A percentile compares a stretch with the other conserved stretches of the same genome.
Evolutionary conservation across 2,113 vertebrate genomes (phyloP).

Genomic region (Elaphurus davidianus): DNA sequence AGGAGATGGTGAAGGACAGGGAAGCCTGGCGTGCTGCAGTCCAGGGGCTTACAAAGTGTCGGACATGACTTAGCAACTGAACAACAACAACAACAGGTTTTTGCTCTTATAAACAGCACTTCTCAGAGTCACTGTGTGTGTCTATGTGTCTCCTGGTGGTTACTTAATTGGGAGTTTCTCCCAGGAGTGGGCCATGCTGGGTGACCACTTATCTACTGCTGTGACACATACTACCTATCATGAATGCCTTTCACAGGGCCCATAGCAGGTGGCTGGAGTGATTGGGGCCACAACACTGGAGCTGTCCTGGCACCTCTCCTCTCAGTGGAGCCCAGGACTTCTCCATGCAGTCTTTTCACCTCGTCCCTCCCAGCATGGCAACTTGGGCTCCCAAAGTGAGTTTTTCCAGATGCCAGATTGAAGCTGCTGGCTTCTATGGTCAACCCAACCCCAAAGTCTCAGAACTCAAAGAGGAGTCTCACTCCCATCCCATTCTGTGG

Average conservation of each 20-base stretch:
- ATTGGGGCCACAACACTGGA: not conserved
- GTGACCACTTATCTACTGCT: too few relatives aligned
- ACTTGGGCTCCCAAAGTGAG: not conserved
- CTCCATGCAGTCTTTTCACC: not conserved
- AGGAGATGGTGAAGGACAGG: not conserved
- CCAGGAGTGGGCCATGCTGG: not conserved
- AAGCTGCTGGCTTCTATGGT: too few relatives aligned
- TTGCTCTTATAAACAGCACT: not conserved
- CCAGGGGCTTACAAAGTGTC: not conserved
- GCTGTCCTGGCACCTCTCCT: not conserved
- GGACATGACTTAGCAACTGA: not conserved
- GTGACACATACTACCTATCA: not conserved
- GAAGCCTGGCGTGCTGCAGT: not conserved
- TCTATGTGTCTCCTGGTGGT: not conserved
- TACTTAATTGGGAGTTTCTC: not conserved
- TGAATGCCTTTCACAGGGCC: fast-evolving
- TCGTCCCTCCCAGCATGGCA: fast-evolving
- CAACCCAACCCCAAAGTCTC: not conserved
- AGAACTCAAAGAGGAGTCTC: not conserved
- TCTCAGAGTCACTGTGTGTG: fast-evolving
- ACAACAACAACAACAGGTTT: not conserved
- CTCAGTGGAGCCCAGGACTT: not conserved
- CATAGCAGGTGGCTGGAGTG: not conserved
- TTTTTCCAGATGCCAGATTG: not conserved
- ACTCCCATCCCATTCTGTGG: too few relatives aligned